A percentile compares a stretch with the other conserved stretches of the same genome.
phyloP scores from a whole-genome alignment of 2,113 vertebrate genomes.

The Pardalotus punctatus region DNA sequence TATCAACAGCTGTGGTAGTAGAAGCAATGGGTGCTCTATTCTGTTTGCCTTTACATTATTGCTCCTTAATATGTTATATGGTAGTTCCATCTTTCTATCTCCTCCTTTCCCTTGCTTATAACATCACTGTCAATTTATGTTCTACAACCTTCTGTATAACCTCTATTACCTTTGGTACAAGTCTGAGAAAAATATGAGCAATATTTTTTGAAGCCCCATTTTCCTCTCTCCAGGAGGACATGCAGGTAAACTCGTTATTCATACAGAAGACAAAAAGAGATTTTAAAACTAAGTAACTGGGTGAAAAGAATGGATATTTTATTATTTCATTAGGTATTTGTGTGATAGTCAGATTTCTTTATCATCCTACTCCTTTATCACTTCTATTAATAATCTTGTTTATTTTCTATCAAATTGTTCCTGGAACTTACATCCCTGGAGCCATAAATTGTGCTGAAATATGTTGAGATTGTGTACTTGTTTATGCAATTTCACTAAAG shows the following conservation, averaged over 20 bases:
- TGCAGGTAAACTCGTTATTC: neutral
- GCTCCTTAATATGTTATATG: neutral
- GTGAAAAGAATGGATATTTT: neutral
- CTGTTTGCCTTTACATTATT: neutral
- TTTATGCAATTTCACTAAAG: neutral
- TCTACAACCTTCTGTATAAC: neutral
- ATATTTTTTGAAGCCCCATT: neutral
- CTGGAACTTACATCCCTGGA: conserved; percentile 14
- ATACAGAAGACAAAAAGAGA: neutral
- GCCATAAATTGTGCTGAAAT: conserved; percentile 30
- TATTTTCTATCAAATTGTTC: conserved; percentile 10
- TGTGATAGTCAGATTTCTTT: neutral
- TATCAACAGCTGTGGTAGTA: neutral
- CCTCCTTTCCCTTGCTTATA: neutral
- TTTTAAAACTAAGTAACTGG: neutral
- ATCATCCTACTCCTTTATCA: conserved; percentile 6
- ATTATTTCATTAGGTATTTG: neutral
- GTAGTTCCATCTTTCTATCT: neutral
- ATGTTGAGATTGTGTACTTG: conserved; percentile 2
- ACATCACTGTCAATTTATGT: neutral
- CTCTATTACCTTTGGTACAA: neutral
- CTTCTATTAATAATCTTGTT: conserved; percentile 27
- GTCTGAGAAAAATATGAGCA: neutral
- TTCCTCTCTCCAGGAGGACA: neutral
- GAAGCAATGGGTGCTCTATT: neutral